These are phyloP conservation scores for Hippopotamyrus pictus DNA, from an alignment of 2,797 vertebrate genomes.

Conservation along the genomic window DNA sequence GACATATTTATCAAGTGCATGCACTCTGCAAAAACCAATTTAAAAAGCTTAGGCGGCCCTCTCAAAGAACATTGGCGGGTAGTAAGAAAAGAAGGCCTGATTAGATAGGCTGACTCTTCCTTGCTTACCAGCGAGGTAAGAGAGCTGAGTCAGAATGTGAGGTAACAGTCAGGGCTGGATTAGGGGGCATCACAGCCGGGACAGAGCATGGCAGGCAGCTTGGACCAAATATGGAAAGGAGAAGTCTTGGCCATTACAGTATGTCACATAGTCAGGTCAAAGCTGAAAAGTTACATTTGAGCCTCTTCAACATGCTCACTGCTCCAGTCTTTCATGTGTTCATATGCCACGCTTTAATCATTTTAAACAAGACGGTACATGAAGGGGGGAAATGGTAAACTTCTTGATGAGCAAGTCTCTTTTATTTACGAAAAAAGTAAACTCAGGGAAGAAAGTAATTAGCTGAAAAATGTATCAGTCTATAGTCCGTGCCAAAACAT, in stretches of 20 bases:
- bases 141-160: constrained; percentile 50
- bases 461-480: constrained; percentile 2
- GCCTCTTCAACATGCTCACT: not conserved
- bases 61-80: not conserved
- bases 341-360: not conserved
- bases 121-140: constrained; percentile 58
- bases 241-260: not conserved
- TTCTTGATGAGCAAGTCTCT: not conserved
- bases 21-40: not conserved
- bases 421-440: constrained; percentile 1
- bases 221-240: not conserved
- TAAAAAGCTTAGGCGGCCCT: not conserved
- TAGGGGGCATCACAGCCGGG: not conserved
- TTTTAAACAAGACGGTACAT: not conserved
- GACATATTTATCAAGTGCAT: not conserved
- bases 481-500: not conserved
- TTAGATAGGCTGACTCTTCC: not conserved
- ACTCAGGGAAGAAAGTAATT: not conserved
- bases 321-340: not conserved
- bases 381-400: not conserved
- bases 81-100: not conserved
- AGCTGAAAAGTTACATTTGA: constrained; percentile 12
- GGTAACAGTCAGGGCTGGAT: constrained; percentile 13
- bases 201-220: not conserved
- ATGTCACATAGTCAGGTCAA: not conserved